These are phyloP conservation scores for Papilio protenor DNA, from an alignment of 2,888 invertebrate genomes.

Conservation along the genomic window DNA sequence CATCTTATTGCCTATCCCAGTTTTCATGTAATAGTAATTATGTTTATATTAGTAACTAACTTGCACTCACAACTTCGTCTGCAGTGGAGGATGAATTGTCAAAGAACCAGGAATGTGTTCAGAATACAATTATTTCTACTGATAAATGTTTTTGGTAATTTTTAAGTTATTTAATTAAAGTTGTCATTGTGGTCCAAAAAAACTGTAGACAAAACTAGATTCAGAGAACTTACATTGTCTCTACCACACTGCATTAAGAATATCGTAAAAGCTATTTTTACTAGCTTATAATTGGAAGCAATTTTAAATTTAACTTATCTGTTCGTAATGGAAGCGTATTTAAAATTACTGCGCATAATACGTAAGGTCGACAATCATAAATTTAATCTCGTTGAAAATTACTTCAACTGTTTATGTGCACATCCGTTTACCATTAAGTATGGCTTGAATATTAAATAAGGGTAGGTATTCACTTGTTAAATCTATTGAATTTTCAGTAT, in stretches of 20 bases:
- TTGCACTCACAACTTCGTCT: no score
- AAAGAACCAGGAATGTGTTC: neutral
- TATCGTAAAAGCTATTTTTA: conserved; percentile 18
- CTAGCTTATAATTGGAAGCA: conserved; percentile 18
- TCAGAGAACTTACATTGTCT: neutral
- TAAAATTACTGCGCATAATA: conserved; percentile 41
- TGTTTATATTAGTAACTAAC: neutral
- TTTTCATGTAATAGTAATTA: neutral
- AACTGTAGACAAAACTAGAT: neutral
- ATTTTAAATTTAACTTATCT: conserved; percentile 22
- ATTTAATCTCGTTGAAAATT: conserved; percentile 29
- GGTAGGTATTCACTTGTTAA: neutral
- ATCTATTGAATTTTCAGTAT: conserved; percentile 61
- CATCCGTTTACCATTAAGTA: conserved; percentile 30
- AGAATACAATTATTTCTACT: neutral
- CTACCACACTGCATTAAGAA: neutral
- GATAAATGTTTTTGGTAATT: neutral
- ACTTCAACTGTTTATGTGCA: conserved; percentile 30
- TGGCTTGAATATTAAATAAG: conserved; percentile 4
- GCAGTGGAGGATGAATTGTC: neutral
- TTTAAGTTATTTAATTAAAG: neutral
- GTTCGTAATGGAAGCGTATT: conserved; percentile 23
- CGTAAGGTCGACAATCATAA: conserved; percentile 36
- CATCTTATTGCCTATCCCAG: neutral
- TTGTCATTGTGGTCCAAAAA: neutral